A percentile compares a stretch with the other conserved stretches of the same genome.
Conservation (phyloP, 1,140 invertebrate species). For the Nomia melanderi region DNA sequence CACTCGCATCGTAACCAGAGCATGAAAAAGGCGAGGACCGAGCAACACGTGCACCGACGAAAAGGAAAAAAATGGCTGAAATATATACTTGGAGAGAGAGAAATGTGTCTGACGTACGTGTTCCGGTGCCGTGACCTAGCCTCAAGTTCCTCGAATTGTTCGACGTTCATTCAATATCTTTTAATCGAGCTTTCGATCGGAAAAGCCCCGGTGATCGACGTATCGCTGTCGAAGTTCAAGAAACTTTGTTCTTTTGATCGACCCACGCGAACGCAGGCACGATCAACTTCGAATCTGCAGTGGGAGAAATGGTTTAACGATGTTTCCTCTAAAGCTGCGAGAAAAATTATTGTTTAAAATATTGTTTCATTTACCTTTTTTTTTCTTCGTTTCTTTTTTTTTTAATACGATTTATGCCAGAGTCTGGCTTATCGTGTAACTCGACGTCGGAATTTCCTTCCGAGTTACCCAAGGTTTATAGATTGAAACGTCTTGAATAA, state of each 20-base stretch:
- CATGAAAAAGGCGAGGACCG: slow-evolving; percentile 68
- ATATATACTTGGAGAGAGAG: neutral
- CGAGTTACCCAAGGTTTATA: neutral
- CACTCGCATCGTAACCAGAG: slow-evolving; percentile 65
- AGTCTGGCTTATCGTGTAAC: neutral
- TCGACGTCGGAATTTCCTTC: neutral
- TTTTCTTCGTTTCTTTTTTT: too few relatives aligned
- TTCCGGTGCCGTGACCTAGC: slow-evolving; percentile 20
- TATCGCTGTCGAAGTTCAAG: slow-evolving; percentile 26
- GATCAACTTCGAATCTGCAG: neutral
- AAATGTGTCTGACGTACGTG: slow-evolving; percentile 15
- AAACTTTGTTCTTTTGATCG: neutral
- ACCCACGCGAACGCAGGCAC: neutral
- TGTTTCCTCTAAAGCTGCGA: neutral
- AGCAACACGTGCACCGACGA: slow-evolving; percentile 49
- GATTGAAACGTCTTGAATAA: neutral
- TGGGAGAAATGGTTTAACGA: too few relatives aligned
- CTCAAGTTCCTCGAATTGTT: slow-evolving; percentile 28
- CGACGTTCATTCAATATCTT: slow-evolving; percentile 29
- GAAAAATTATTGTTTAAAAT: neutral
- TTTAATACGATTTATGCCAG: too few relatives aligned
- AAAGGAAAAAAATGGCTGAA: slow-evolving; percentile 21
- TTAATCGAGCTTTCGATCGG: slow-evolving; percentile 33
- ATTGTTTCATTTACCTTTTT: too few relatives aligned
- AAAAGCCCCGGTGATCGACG: slow-evolving; percentile 33